phyloP scores from a whole-genome alignment of 1,140 invertebrate species.

The Doryteuthis pealeii region DNA sequence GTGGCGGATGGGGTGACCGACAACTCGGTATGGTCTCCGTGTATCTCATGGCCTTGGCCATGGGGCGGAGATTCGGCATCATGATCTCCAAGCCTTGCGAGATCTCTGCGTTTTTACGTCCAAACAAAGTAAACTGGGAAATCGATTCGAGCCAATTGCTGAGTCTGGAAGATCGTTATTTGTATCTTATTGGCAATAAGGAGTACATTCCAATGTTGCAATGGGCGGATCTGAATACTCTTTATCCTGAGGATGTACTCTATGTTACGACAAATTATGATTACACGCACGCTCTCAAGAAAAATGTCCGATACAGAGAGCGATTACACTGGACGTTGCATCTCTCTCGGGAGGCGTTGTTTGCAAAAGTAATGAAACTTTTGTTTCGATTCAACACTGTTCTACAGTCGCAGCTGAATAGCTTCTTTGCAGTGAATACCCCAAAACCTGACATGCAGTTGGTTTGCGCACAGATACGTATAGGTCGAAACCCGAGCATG shows the following conservation, averaged over 20 bases:
- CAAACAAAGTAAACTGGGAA: conserved; percentile 32
- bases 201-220: conserved; percentile 29
- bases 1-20: conserved; percentile 38
- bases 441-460: conserved; percentile 24
- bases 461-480: conserved; percentile 34
- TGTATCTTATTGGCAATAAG: conserved; percentile 30
- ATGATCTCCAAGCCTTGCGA: conserved; percentile 32
- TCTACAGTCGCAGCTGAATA: background rate
- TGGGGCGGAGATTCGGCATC: conserved; percentile 33
- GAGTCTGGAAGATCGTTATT: conserved; percentile 23
- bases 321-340: conserved; percentile 4
- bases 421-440: background rate
- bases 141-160: conserved; percentile 22
- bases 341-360: background rate
- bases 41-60: conserved; percentile 33
- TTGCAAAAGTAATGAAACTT: conserved; percentile 4
- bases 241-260: conserved; percentile 33
- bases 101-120: conserved; percentile 28
- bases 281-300: conserved; percentile 31
- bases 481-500: conserved; percentile 35
- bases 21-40: conserved; percentile 36
- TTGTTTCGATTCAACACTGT: conserved; percentile 11
- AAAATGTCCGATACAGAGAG: conserved; percentile 30
- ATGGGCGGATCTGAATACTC: conserved; percentile 28
- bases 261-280: conserved; percentile 39